A percentile compares a stretch with the other conserved stretches of the same genome.
Evolutionary conservation across 53 echinoderm and acorn worm species (phyloP).

Genomic region (Crossaster papposus): DNA sequence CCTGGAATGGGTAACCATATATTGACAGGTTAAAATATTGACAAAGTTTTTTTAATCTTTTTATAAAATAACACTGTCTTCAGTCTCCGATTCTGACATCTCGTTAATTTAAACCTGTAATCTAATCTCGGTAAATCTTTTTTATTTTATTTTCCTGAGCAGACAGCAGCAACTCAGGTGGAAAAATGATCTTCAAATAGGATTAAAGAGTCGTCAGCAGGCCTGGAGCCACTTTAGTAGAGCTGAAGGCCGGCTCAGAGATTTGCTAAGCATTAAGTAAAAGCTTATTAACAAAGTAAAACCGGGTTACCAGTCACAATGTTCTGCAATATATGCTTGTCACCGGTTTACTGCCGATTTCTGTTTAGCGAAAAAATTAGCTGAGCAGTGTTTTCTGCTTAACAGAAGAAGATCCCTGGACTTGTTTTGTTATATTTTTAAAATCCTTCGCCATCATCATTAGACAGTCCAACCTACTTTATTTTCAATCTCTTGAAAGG

Average conservation of each 20-base stretch:
- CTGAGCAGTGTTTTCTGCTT: too few relatives aligned
- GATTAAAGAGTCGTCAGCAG: background rate
- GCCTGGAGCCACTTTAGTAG: background rate
- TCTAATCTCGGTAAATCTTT: slow-evolving; percentile 20
- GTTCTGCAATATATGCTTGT: too few relatives aligned
- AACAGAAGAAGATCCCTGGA: too few relatives aligned
- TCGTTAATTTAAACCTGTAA: background rate
- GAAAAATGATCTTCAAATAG: slow-evolving; percentile 17
- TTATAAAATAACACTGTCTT: background rate
- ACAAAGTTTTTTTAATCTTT: background rate
- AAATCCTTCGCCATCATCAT: background rate
- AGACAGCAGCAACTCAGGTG: slow-evolving; percentile 16
- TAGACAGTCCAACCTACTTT: background rate
- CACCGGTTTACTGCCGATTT: too few relatives aligned
- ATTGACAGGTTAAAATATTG: background rate
- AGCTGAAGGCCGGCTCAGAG: too few relatives aligned
- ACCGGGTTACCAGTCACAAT: too few relatives aligned
- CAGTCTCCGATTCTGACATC: background rate
- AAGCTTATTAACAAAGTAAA: too few relatives aligned
- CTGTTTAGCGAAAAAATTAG: too few relatives aligned
- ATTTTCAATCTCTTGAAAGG: background rate
- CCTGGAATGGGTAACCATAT: background rate
- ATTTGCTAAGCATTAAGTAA: too few relatives aligned
- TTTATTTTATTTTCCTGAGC: background rate
- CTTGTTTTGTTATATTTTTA: background rate